Evolutionary conservation across 2,797 vertebrate species (phyloP), one percentile per base, ranked within the genome.

Genomic region (Forpus xanthops): DNA sequence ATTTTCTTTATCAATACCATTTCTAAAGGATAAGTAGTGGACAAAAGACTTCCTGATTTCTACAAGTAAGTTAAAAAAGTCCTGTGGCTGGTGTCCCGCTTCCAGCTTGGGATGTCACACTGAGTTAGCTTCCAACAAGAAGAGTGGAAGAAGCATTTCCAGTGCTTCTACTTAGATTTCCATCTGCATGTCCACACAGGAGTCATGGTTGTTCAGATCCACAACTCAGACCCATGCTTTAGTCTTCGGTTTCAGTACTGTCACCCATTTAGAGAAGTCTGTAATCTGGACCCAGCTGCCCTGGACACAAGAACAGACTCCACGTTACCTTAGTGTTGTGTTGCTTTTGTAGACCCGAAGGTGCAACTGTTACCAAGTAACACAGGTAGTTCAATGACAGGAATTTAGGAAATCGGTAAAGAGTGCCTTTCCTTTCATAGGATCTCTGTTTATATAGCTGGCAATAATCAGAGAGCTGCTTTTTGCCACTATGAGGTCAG

Each of bases 141-240:
- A 74, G 37, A 16, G 41, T 58, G 56, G 23, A 58, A 58, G 33
- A 35, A 58, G 56, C 56, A 58, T 58, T 58, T 58, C 33, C 56
- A 58, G 56, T 73, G n/a, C 41, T 77, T 74, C n/a, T 62, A 0
- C 31, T 19, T 60, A 17, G 12, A 15, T 37, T 15, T 42, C 15
- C 28, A 76, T 31, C 31, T 74, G 0, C 8, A 1, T 2, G 9
- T 17, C 27, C 14, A 64, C 37, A 58, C 11, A 71, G 7, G 31
- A 60, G 44, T 30, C 16, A 8, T 8, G 11, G 21, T 25, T 49
- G 25, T 30, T 82, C 41, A 12, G 21, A 68, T 49, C 67, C 8
- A 27, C 0, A 0, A 18, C 45, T 70, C 68, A 39, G 64, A 52
- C 16, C 39, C 25, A 3, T 27, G 24, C 31, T 70, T 74, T 74